Evolutionary conservation across 2,888 invertebrate species (phyloP), one percentile per base, ranked within the genome.

Genomic region (Molanna angustata): DNA sequence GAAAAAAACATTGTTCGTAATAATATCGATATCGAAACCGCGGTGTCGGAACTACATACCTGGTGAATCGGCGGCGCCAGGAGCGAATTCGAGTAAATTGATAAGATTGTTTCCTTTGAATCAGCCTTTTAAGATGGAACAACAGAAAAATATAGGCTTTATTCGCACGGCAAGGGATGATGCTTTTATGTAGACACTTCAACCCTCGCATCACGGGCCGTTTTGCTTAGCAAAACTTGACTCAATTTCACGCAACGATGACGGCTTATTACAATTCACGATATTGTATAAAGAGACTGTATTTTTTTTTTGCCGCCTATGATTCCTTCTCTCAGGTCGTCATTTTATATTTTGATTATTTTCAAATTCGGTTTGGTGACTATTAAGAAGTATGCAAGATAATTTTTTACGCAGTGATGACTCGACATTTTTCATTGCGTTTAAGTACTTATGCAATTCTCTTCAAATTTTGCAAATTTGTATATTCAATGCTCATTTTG

Each of bases 211-310:
- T 39, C n/a, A n/a, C 39, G 21, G 39, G 31, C 40, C 54, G 58
- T 52, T 55, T 58, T 58, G 55, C 58, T 50, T 49, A 52, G 54
- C 50, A 58, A 51, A 58, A 58, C 55, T 58, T 58, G 55, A 58
- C 56, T 58, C 58, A 58, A 58, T 58, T 58, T 58, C 58, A 58
- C 56, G 58, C 58, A 52, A 58, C 53, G 58, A 56, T 53, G 56
- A 51, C 37, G 56, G 58, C 58, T 56, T 58, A 58, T 56, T 58
- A 58, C 58, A 58, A 58, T 58, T 58, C 54, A 58, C 52, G 55
- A 58, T 58, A 55, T 57, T 54, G 54, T 57, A 54, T 47, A 57
- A 54, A 57, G 57, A 46, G 51, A 54, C 51, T 32, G n/a, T 13
- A 3, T 9, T 39, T 18, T 27, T 27, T 27, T 27, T 27, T 4